Evolutionary conservation across 2,797 vertebrate genomes (phyloP).

Genomic region (Dendrocincla fuliginosa): DNA sequence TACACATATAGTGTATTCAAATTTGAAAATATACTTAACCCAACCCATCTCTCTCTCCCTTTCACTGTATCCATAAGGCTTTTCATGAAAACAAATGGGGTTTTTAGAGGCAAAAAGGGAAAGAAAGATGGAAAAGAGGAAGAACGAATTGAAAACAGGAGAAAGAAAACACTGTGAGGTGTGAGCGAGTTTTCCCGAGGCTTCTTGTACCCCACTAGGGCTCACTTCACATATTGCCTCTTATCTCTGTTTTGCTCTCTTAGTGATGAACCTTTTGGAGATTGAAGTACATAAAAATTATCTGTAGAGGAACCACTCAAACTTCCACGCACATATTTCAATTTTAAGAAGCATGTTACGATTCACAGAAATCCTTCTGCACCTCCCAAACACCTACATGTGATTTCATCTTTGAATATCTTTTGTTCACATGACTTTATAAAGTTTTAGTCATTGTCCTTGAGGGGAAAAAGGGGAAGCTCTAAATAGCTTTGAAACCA

Average conservation of each 20-base stretch:
- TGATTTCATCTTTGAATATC: neutral
- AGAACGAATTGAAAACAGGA: neutral
- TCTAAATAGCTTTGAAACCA: neutral
- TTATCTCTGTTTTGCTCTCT: neutral
- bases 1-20: neutral
- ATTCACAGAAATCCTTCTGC: neutral
- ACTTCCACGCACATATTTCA: neutral
- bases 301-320: neutral
- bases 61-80: neutral
- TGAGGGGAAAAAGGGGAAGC: neutral
- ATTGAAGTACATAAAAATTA: neutral
- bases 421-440: neutral
- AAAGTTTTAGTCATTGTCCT: neutral
- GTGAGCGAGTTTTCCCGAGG: neutral
- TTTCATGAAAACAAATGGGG: neutral
- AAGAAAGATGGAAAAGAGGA: neutral
- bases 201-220: neutral
- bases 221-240: fast-evolving
- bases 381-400: neutral
- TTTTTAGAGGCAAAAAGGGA: neutral
- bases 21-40: neutral
- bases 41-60: neutral
- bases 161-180: neutral
- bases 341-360: neutral
- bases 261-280: neutral